Evolutionary conservation across 30 jellyfish, hydroid and myxozoan species (phyloP).

Genomic region (Phacellophora camtschatica): DNA sequence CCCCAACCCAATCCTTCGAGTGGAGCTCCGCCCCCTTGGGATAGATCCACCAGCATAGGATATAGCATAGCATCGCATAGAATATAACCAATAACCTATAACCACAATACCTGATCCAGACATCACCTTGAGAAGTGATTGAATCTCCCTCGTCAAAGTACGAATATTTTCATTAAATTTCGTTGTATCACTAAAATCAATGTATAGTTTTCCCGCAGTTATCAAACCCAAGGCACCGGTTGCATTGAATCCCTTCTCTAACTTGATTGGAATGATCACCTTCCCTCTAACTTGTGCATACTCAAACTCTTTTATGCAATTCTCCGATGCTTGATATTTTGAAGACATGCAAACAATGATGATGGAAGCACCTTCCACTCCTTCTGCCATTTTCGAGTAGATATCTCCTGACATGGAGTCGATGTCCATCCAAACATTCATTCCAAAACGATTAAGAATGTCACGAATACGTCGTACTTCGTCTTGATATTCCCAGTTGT

Average conservation of each 20-base stretch:
- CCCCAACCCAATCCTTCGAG: no score
- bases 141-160: slow-evolving; percentile 22
- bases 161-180: slow-evolving; percentile 34
- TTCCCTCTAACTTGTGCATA: slow-evolving; percentile 38
- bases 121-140: not conserved
- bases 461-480: slow-evolving; percentile 59
- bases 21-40: no score
- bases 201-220: slow-evolving; percentile 44
- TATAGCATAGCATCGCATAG: no score
- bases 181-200: slow-evolving; percentile 39
- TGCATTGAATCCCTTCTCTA: slow-evolving; percentile 45
- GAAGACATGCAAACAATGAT: slow-evolving; percentile 38
- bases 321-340: slow-evolving; percentile 31
- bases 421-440: slow-evolving; percentile 80
- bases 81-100: no score
- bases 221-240: slow-evolving; percentile 39
- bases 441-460: slow-evolving; percentile 23
- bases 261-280: slow-evolving; percentile 37
- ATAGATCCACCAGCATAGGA: no score
- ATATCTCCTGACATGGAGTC: slow-evolving; percentile 46
- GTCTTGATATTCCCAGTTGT: slow-evolving; percentile 81
- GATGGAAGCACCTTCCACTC: slow-evolving; percentile 33
- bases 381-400: slow-evolving; percentile 41
- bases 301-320: slow-evolving; percentile 49
- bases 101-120: not conserved